Conservation (phyloP, 1,140 invertebrate genomes). For the Himalopsyche phryganea region DNA sequence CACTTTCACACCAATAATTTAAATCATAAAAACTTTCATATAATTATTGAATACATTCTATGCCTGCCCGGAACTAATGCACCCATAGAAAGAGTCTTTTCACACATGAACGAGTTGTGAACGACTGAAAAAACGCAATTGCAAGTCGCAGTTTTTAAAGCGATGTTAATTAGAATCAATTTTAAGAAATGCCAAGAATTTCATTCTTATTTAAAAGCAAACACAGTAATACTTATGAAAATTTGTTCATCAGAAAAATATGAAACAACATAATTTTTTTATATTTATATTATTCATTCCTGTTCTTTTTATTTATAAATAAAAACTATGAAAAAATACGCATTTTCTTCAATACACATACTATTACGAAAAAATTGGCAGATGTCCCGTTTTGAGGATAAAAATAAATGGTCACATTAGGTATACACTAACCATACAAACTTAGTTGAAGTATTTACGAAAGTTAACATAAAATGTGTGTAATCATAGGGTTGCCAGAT, state of each 20-base stretch:
- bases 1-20: constrained; percentile 37
- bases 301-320: not conserved
- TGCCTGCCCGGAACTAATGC: too few species aligned
- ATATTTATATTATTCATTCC: constrained; percentile 5
- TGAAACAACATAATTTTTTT: constrained; percentile 27
- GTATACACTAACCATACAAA: too few species aligned
- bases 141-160: constrained; percentile 23
- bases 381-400: constrained; percentile 2
- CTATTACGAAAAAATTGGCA: too few species aligned
- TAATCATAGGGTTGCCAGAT: too few species aligned
- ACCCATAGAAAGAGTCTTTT: too few species aligned
- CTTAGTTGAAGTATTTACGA: too few species aligned
- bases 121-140: constrained; percentile 19
- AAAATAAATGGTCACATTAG: constrained; percentile 4
- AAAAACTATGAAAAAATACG: too few species aligned
- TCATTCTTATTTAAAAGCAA: constrained; percentile 34
- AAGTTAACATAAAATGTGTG: too few species aligned
- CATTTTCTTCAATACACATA: too few species aligned
- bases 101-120: not conserved
- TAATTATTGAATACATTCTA: constrained; percentile 32
- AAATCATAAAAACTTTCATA: constrained; percentile 34
- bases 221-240: constrained; percentile 31
- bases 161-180: constrained; percentile 35
- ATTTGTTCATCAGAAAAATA: constrained; percentile 36
- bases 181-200: constrained; percentile 36